phyloP scores from a whole-genome alignment of 2,113 vertebrate species.

The Prochilodus magdalenae region DNA sequence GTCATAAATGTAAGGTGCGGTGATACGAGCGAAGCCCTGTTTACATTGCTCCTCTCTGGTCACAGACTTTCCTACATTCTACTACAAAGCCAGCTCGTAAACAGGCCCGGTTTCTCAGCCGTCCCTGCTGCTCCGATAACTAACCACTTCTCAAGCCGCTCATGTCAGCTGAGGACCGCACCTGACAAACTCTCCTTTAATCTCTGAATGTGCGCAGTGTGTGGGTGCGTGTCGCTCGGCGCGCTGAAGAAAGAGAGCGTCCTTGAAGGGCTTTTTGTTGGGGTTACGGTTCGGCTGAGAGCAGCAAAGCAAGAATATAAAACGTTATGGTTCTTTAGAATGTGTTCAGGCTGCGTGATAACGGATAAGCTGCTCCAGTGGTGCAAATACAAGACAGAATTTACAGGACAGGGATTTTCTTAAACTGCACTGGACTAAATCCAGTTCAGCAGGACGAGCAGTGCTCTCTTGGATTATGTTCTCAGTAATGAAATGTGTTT shows the following conservation, averaged over 20 bases:
- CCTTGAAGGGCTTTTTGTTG: background rate
- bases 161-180: background rate
- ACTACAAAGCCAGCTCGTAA: background rate
- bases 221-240: constrained; percentile 15
- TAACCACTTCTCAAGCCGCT: background rate
- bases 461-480: no score
- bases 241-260: background rate
- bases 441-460: no score
- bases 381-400: no score
- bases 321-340: no score
- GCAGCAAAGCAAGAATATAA: no score
- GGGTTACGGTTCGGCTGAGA: no score
- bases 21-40: constrained; percentile 74
- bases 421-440: no score
- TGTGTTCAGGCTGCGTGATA: no score
- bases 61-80: background rate
- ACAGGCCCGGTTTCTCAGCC: background rate
- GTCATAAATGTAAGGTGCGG: constrained; percentile 87
- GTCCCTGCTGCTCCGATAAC: background rate
- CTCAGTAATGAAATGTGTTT: no score
- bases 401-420: no score
- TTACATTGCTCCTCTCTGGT: constrained; percentile 67
- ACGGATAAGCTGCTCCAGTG: no score
- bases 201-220: background rate
- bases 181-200: constrained; percentile 1